Percentiles rank a stretch among this genome's conserved stretches.
Evolutionary conservation across 2,888 invertebrate genomes (phyloP).

Genomic region (Oligia fasciuncula): DNA sequence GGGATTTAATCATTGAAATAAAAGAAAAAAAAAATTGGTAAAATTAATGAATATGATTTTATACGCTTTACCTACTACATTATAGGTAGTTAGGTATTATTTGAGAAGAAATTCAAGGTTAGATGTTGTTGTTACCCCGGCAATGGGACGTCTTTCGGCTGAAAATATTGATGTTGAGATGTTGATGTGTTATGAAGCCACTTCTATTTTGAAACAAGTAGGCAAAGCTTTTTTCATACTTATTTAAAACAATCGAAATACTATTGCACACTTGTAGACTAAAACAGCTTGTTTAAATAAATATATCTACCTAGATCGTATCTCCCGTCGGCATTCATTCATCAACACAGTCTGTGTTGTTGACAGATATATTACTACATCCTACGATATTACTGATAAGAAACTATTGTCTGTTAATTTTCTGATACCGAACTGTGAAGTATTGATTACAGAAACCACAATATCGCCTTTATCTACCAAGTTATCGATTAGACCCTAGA

Average conservation of each 20-base stretch:
- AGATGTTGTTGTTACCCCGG: not conserved
- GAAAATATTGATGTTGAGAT: too few species aligned
- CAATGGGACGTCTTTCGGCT: not conserved
- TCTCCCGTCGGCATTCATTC: constrained; percentile 31
- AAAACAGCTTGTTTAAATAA: not conserved
- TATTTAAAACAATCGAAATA: not conserved
- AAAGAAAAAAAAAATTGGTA: not conserved
- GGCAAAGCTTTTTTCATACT: not conserved
- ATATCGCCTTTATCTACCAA: constrained; percentile 11
- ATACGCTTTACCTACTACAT: not conserved
- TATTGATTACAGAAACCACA: constrained; percentile 31
- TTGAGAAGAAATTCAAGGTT: not conserved
- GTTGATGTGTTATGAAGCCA: not conserved
- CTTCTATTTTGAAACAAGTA: not conserved
- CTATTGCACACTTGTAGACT: not conserved
- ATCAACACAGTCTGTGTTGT: constrained; percentile 25
- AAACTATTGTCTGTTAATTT: constrained; percentile 35
- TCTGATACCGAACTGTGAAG: constrained; percentile 16
- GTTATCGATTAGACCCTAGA: constrained; percentile 21
- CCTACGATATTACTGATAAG: constrained; percentile 40
- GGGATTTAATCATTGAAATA: not conserved
- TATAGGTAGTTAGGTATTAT: not conserved
- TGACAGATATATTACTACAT: constrained; percentile 16
- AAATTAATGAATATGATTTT: constrained; percentile 5
- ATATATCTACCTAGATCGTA: not conserved